Conservation (phyloP, 2,888 invertebrate genomes). For the Leucoma salicis region DNA sequence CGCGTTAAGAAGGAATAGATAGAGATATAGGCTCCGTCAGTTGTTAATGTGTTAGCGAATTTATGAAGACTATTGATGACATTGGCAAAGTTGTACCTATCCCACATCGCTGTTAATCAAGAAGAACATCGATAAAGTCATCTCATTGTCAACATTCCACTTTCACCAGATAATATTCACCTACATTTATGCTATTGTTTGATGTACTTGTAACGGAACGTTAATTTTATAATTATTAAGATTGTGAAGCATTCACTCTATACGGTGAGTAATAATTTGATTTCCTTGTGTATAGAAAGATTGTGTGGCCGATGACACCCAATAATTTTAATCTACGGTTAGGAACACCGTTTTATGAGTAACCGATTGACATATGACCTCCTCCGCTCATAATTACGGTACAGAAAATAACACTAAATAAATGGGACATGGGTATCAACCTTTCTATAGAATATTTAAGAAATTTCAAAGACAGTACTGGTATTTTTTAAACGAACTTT, state of each 20-base stretch:
- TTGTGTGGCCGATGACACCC: neutral
- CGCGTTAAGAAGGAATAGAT: too few relatives aligned
- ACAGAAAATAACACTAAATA: neutral
- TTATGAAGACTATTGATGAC: too few relatives aligned
- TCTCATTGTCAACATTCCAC: conserved; percentile 30
- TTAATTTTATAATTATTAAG: conserved; percentile 29
- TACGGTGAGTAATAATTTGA: too few relatives aligned
- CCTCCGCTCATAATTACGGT: conserved; percentile 6
- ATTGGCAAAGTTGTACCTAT: too few relatives aligned
- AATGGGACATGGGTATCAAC: conserved; percentile 4
- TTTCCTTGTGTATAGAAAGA: too few relatives aligned
- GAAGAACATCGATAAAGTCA: conserved; percentile 17
- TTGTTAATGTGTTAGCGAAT: too few relatives aligned
- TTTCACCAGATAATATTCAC: conserved; percentile 42
- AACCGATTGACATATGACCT: conserved; percentile 21
- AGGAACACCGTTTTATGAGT: conserved; percentile 16
- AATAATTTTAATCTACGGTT: conserved; percentile 7
- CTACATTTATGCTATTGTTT: conserved; percentile 41
- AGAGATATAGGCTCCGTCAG: too few relatives aligned
- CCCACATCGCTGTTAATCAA: too few relatives aligned
- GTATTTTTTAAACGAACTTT: too few relatives aligned
- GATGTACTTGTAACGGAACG: conserved; percentile 28
- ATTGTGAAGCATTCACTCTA: conserved; percentile 17
- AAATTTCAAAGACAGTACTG: neutral
- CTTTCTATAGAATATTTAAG: neutral